A percentile compares a stretch with the other conserved stretches of the same genome.
Conservation (phyloP, 1,140 invertebrate species). For the Drosophila gunungcola region DNA sequence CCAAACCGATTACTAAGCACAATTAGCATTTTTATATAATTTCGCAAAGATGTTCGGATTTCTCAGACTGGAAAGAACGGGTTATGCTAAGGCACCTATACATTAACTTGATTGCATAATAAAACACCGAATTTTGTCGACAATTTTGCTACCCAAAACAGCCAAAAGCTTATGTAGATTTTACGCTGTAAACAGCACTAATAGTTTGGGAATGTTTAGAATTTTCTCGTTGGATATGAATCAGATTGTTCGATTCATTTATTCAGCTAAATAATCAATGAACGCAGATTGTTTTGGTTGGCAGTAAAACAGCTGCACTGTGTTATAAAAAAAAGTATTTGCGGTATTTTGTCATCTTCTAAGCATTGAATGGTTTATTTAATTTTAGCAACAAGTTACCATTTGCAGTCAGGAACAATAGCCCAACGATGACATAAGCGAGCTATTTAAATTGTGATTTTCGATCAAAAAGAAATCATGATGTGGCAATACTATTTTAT, state of each 20-base stretch:
- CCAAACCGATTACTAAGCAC: slow-evolving; percentile 44
- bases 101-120: slow-evolving; percentile 50
- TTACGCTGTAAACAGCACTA: slow-evolving; percentile 12
- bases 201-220: slow-evolving; percentile 22
- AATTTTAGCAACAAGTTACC: slow-evolving; percentile 60
- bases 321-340: slow-evolving; percentile 49
- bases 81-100: slow-evolving; percentile 21
- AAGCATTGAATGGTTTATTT: slow-evolving; percentile 54
- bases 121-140: slow-evolving; percentile 34
- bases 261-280: slow-evolving; percentile 39
- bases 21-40: slow-evolving; percentile 76
- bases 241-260: slow-evolving; percentile 38
- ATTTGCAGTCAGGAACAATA: slow-evolving; percentile 33
- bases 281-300: slow-evolving; percentile 31
- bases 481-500: slow-evolving; percentile 26
- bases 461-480: slow-evolving; percentile 46
- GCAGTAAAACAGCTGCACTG: slow-evolving; percentile 51
- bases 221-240: slow-evolving; percentile 23
- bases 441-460: slow-evolving; percentile 60
- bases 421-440: slow-evolving; percentile 63
- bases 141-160: slow-evolving; percentile 22
- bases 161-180: slow-evolving; percentile 29
- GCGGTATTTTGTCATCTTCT: slow-evolving; percentile 47
- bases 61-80: slow-evolving; percentile 11
- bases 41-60: slow-evolving; percentile 36